These are phyloP conservation scores for Cantharis flavilabris DNA, from an alignment of 2,888 invertebrate genomes.

Conservation along the genomic window DNA sequence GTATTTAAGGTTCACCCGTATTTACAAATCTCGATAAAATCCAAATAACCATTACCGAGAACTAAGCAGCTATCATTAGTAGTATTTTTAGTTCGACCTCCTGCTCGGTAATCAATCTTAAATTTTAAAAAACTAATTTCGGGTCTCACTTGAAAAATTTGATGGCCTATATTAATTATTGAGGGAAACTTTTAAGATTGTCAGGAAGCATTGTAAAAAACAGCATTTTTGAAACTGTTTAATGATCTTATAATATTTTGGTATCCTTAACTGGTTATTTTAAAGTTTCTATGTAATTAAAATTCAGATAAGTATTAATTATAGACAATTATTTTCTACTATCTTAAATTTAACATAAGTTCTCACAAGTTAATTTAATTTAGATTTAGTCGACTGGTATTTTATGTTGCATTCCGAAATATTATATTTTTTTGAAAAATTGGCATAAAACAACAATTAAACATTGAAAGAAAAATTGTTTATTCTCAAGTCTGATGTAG, in stretches of 20 bases:
- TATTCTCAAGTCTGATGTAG: too few species aligned
- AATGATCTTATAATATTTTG: not conserved
- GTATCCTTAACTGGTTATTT: not conserved
- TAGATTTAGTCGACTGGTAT: not conserved
- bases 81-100: not conserved
- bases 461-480: not conserved
- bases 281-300: not conserved
- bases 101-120: conserved; percentile 25
- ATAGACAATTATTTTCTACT: not conserved
- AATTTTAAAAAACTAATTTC: conserved; percentile 28
- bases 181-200: conserved; percentile 24
- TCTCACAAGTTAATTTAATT: not conserved
- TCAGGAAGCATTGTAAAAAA: conserved; percentile 6
- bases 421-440: not conserved
- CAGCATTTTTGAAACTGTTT: not conserved
- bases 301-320: conserved; percentile 3
- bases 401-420: not conserved
- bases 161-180: conserved; percentile 32
- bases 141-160: conserved; percentile 28
- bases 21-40: conserved; percentile 16
- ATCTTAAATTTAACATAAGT: not conserved
- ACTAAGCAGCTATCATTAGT: conserved; percentile 19
- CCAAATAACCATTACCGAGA: conserved; percentile 7
- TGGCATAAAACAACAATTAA: not conserved
- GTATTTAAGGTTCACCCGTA: not conserved